Percentiles rank a stretch among this genome's conserved stretches.
Conservation (phyloP, 2,888 invertebrate species). For the Furcula furcula region DNA sequence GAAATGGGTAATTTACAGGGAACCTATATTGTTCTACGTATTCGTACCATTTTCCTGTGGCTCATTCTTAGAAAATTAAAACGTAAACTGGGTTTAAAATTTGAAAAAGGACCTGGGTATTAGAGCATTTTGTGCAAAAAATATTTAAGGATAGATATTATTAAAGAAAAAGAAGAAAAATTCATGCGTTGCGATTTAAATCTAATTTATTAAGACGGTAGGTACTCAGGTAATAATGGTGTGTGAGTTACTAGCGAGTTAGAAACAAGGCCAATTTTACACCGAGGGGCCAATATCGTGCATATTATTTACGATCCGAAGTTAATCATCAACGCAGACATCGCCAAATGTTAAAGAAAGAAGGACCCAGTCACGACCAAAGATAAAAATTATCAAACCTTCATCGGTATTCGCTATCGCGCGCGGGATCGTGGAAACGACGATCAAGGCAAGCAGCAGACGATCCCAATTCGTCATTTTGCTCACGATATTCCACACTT, state of each 20-base stretch:
- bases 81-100: slow-evolving; percentile 9
- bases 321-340: slow-evolving; percentile 22
- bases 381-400: slow-evolving; percentile 57
- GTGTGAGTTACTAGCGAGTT: slow-evolving; percentile 11
- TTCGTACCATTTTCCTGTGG: too few relatives aligned
- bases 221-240: too few relatives aligned
- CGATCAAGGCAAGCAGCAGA: slow-evolving; percentile 42
- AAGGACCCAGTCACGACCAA: slow-evolving; percentile 31
- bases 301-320: slow-evolving; percentile 16
- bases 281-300: slow-evolving; percentile 13
- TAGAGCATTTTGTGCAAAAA: slow-evolving; percentile 22
- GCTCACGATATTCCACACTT: slow-evolving; percentile 27
- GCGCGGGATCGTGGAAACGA: slow-evolving; percentile 37
- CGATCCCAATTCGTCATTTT: slow-evolving; percentile 52
- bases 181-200: slow-evolving; percentile 22
- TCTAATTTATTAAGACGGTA: slow-evolving; percentile 13
- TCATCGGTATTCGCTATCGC: slow-evolving; percentile 25
- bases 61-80: too few relatives aligned
- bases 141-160: slow-evolving; percentile 11
- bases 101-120: slow-evolving; percentile 19
- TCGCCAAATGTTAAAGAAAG: slow-evolving; percentile 26
- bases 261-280: slow-evolving; percentile 11
- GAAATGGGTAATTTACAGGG: too few relatives aligned
- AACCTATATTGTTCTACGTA: too few relatives aligned
- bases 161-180: slow-evolving; percentile 9